Conservation (phyloP, 2,113 vertebrate species). For the Calidris pygmaea region DNA sequence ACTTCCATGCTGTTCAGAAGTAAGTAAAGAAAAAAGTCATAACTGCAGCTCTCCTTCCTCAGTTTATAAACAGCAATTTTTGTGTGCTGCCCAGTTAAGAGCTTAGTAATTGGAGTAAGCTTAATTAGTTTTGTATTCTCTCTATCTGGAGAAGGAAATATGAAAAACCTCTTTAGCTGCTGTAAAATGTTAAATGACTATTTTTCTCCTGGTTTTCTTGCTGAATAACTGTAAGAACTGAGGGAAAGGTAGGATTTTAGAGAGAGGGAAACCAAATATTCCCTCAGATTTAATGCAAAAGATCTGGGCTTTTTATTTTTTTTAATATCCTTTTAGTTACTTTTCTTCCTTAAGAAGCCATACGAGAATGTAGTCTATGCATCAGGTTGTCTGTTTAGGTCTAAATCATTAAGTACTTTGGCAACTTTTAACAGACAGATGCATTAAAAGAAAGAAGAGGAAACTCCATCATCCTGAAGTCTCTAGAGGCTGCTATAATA, state of each 20-base stretch:
- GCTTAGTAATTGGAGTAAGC: not conserved
- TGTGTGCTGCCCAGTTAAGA: not conserved
- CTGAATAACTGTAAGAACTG: not conserved
- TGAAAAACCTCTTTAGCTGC: not conserved
- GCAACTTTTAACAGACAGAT: not conserved
- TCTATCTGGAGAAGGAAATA: not conserved
- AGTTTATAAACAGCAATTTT: not conserved
- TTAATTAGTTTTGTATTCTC: not conserved
- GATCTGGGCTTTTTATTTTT: not conserved
- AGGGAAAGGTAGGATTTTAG: not conserved
- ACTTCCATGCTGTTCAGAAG: not conserved
- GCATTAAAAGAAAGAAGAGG: not conserved
- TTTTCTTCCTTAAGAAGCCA: not conserved
- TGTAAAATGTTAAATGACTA: not conserved
- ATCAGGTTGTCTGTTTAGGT: not conserved
- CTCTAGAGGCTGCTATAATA: not conserved
- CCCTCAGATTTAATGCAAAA: not conserved
- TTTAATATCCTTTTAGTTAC: not conserved
- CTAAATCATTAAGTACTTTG: not conserved
- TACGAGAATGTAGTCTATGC: not conserved
- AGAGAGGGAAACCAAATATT: not conserved
- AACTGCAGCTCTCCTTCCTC: not conserved
- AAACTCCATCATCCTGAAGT: not conserved
- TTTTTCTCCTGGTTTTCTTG: not conserved
- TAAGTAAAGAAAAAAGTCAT: not conserved